Conservation (phyloP, 2,888 invertebrate genomes). For the Drosophila infuscata region DNA sequence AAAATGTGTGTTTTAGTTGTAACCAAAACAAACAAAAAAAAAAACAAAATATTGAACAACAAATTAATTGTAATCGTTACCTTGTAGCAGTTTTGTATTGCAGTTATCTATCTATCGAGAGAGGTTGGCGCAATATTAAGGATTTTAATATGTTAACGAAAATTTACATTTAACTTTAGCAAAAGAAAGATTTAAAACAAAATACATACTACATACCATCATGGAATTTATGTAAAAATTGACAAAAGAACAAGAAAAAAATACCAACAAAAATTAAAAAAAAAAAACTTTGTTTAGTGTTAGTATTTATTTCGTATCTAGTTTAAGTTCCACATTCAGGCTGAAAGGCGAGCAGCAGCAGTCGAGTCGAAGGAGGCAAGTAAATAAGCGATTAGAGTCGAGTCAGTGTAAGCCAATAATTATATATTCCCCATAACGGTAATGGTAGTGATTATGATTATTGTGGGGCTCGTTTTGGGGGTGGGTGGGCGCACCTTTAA, state of each 20-base stretch:
- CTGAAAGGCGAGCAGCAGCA: slow-evolving; percentile 33
- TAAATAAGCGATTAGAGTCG: slow-evolving; percentile 56
- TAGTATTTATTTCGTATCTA: slow-evolving; percentile 55
- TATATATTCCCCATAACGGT: slow-evolving; percentile 26
- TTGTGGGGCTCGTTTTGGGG: slow-evolving; percentile 28
- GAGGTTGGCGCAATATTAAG: slow-evolving; percentile 65
- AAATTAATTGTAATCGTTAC: slow-evolving; percentile 61
- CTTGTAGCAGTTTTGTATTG: slow-evolving; percentile 66
- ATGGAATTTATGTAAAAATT: slow-evolving; percentile 64
- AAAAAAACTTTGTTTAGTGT: slow-evolving; percentile 49
- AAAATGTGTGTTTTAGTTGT: slow-evolving; percentile 63
- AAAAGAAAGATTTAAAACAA: slow-evolving; percentile 66
- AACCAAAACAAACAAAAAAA: slow-evolving; percentile 34
- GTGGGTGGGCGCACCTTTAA: slow-evolving; percentile 41
- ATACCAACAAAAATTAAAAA: slow-evolving; percentile 33
- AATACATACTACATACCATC: slow-evolving; percentile 41
- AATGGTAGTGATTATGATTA: slow-evolving; percentile 31
- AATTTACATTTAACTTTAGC: slow-evolving; percentile 70
- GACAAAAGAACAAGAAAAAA: slow-evolving; percentile 39
- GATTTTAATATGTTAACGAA: slow-evolving; percentile 64
- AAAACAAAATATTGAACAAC: slow-evolving; percentile 32
- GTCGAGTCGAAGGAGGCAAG: slow-evolving; percentile 50
- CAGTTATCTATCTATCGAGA: slow-evolving; percentile 47
- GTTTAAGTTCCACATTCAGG: slow-evolving; percentile 45
- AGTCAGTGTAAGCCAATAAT: slow-evolving; percentile 50